Evolutionary conservation across 2,797 vertebrate species (phyloP).

Genomic region (Parambassis ranga): DNA sequence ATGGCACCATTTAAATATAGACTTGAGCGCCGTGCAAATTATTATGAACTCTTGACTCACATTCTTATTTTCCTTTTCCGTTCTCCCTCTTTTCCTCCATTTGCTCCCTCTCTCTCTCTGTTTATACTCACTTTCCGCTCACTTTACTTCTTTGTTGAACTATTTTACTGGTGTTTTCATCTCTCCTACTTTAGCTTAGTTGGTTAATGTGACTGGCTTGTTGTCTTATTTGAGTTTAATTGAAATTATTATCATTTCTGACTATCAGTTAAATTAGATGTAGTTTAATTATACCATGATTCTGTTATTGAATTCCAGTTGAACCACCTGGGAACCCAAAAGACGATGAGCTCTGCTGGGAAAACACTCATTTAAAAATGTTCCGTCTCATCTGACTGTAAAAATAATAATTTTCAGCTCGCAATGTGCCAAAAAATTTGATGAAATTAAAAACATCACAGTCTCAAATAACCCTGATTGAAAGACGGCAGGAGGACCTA

Average conservation of each 20-base stretch:
- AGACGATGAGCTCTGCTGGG: constrained; percentile 19
- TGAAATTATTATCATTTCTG: constrained; percentile 64
- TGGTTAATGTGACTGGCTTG: constrained; percentile 9
- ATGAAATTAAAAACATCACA: too few relatives aligned
- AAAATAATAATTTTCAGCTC: background rate
- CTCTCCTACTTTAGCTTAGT: background rate
- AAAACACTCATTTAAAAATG: constrained; percentile 36
- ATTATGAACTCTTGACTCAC: constrained; percentile 62
- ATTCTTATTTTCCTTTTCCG: constrained; percentile 16
- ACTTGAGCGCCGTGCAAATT: constrained; percentile 36
- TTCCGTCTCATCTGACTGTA: too few relatives aligned
- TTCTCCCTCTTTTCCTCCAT: constrained; percentile 8
- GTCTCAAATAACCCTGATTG: background rate
- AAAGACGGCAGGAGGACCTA: too few relatives aligned
- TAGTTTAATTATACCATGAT: constrained; percentile 68
- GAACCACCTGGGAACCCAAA: constrained; percentile 42
- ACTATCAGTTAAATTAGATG: constrained; percentile 69
- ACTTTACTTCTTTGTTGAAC: constrained; percentile 22
- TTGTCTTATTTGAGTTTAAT: constrained; percentile 50
- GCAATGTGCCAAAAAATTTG: too few relatives aligned
- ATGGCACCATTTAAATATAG: constrained; percentile 67
- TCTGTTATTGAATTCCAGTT: constrained; percentile 67
- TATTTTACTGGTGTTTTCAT: constrained; percentile 9
- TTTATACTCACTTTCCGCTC: constrained; percentile 31
- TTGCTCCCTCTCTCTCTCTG: constrained; percentile 28